Evolutionary conservation across 2,113 vertebrate genomes (phyloP).

Genomic region (Puntigrus tetrazona): DNA sequence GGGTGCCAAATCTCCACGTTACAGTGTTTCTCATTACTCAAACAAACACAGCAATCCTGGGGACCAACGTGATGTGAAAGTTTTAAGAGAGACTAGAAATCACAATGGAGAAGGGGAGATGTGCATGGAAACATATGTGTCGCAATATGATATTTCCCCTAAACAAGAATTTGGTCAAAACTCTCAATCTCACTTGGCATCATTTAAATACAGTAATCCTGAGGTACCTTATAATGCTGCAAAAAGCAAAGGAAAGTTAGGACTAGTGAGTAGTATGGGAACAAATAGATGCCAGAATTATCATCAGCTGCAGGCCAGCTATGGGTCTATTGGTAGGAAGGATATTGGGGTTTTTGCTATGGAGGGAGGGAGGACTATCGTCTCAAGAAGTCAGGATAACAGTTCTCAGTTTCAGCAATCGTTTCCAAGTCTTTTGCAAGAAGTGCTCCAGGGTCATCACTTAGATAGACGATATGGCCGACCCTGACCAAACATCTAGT

Average conservation of each 20-base stretch:
- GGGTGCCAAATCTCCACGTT: conserved; percentile 44
- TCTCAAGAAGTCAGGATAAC: conserved; percentile 67
- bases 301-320: conserved; percentile 68
- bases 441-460: conserved; percentile 96
- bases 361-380: conserved; percentile 67
- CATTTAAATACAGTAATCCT: conserved; percentile 66
- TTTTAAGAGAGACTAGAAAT: conserved; percentile 74
- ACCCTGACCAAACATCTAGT: conserved; percentile 81
- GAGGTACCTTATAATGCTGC: conserved; percentile 71
- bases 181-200: conserved; percentile 56
- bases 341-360: conserved; percentile 61
- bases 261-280: conserved; percentile 58
- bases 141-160: conserved; percentile 73
- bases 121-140: conserved; percentile 69
- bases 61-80: conserved; percentile 68
- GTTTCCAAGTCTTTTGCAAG: conserved; percentile 95
- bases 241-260: conserved; percentile 69
- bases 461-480: conserved; percentile 88
- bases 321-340: conserved; percentile 63
- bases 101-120: conserved; percentile 88
- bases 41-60: conserved; percentile 61
- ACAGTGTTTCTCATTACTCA: conserved; percentile 4
- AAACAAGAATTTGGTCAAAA: conserved; percentile 82
- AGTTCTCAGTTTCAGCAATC: conserved; percentile 80
- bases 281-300: conserved; percentile 70